Evolutionary conservation across 2,113 vertebrate genomes (phyloP).

Genomic region (Sorex araneus): DNA sequence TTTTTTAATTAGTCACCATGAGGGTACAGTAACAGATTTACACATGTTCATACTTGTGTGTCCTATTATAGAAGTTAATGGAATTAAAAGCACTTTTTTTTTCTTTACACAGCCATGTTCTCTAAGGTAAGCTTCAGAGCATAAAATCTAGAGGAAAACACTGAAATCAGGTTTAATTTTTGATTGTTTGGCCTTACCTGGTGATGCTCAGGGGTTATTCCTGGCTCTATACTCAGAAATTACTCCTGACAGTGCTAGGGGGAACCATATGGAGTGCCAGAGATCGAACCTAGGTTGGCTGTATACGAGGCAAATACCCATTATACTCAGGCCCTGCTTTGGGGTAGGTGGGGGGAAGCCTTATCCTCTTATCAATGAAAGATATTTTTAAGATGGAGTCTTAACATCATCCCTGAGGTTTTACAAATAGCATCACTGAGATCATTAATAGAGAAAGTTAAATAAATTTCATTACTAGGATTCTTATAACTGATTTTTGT

Average conservation of each 20-base stretch:
- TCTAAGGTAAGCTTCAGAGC: conserved; percentile 17
- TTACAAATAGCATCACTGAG: background rate
- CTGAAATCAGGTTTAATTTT: background rate
- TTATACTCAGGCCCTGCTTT: background rate
- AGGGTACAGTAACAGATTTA: too few species aligned
- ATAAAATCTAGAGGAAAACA: conserved; percentile 49
- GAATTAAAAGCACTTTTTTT: background rate
- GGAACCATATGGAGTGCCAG: too few species aligned
- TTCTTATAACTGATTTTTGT: background rate
- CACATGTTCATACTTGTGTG: too few species aligned
- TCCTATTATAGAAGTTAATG: background rate
- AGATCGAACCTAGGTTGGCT: too few species aligned
- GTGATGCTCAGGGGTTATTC: too few species aligned
- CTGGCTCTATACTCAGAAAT: too few species aligned
- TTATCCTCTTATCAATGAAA: conserved; percentile 1
- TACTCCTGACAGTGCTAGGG: background rate
- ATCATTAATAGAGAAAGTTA: background rate
- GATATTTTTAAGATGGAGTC: background rate
- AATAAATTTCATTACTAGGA: background rate
- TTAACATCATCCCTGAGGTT: background rate
- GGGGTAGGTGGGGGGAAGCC: background rate
- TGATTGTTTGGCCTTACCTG: too few species aligned
- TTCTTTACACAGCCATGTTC: conserved; percentile 13
- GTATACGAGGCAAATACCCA: too few species aligned
- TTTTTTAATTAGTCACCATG: too few species aligned